Evolutionary conservation across 2,113 vertebrate genomes (phyloP), one percentile per base, ranked within the genome.

Genomic region (Eublepharis macularius): DNA sequence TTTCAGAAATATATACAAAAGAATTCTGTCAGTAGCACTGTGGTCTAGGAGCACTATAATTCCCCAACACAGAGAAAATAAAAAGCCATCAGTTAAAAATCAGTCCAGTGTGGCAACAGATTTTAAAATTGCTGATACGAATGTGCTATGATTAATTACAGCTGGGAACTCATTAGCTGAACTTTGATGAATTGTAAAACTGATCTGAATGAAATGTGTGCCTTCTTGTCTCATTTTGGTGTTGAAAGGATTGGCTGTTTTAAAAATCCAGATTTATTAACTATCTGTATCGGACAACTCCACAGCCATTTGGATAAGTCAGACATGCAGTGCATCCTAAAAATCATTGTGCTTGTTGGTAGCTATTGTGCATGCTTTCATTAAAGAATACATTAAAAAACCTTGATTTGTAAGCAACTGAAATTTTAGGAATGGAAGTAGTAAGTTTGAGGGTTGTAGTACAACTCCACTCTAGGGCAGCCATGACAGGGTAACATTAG

Each of bases 301-400:
- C 16, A 19, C 51, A 39, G 36, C 36, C 39, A 41, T 68, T 84
- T 16, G n/a, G 34, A 47, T 17, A 83, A 32, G 66, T 68, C 36
- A 13, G 26, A 26, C 9, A 41, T 75, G 41, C 24, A 68, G 32
- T 32, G 14, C 63, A 51, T 36, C 29, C 16, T 47, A 63, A 47
- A 49, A 47, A 34, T 69, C 21, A 32, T 76, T 34, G 10, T 51
- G 14, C 10, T n/a, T 63, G 10, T 49, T 51, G 32, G 57, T 16
- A 65, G 51, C 43, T 47, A 19, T 60, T 76, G 63, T 39, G 43
- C 43, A 39, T 8, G 16, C 4, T 34, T 21, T 51, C 14, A 76
- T 88, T 73, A 82, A 43, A 26, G 6, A 65, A 13, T 49, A 89
- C 80, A 76, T 79, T 60, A 26, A 60, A 82, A 82, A 2, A 69